These are phyloP conservation scores for Aradophagus sp. DNA, from an alignment of 1,140 invertebrate genomes.

Conservation along the genomic window DNA sequence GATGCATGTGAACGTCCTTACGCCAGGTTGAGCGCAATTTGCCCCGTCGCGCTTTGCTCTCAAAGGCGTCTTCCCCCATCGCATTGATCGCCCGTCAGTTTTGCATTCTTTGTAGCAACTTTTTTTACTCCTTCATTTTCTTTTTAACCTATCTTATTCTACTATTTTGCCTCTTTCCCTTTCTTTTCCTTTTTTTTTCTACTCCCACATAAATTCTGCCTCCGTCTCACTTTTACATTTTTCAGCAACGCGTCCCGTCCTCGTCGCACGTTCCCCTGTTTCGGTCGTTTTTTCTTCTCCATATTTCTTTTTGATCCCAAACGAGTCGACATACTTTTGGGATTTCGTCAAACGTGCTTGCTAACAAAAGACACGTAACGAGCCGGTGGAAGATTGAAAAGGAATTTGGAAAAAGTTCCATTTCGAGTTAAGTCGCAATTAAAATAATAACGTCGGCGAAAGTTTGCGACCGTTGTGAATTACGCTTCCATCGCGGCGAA, in stretches of 20 bases:
- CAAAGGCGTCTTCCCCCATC: slow-evolving; percentile 32
- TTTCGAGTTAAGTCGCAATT: slow-evolving; percentile 32
- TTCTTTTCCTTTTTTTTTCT: no score
- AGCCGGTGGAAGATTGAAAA: slow-evolving; percentile 22
- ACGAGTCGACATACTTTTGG: slow-evolving; percentile 32
- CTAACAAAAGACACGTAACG: slow-evolving; percentile 37
- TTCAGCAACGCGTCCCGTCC: slow-evolving; percentile 10
- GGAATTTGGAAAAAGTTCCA: slow-evolving; percentile 38
- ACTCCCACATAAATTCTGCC: slow-evolving; percentile 24
- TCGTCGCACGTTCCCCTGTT: background rate
- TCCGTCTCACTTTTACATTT: slow-evolving; percentile 27
- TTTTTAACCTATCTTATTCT: slow-evolving; percentile 40
- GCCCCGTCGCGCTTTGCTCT: slow-evolving; percentile 43
- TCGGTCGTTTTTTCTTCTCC: slow-evolving; percentile 3
- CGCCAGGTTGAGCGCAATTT: slow-evolving; percentile 59
- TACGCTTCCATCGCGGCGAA: slow-evolving; percentile 14
- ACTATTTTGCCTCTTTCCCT: no score
- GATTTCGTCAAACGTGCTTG: slow-evolving; percentile 29
- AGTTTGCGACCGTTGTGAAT: slow-evolving; percentile 20
- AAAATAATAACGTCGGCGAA: slow-evolving; percentile 40
- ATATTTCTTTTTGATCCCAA: slow-evolving; percentile 30
- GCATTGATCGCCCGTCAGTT: slow-evolving; percentile 37
- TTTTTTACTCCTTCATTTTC: slow-evolving; percentile 47
- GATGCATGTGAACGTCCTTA: slow-evolving; percentile 55
- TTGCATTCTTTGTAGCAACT: slow-evolving; percentile 51